These are phyloP conservation scores for Fragum whitleyi DNA, from an alignment of 2,888 invertebrate genomes.

Conservation along the genomic window DNA sequence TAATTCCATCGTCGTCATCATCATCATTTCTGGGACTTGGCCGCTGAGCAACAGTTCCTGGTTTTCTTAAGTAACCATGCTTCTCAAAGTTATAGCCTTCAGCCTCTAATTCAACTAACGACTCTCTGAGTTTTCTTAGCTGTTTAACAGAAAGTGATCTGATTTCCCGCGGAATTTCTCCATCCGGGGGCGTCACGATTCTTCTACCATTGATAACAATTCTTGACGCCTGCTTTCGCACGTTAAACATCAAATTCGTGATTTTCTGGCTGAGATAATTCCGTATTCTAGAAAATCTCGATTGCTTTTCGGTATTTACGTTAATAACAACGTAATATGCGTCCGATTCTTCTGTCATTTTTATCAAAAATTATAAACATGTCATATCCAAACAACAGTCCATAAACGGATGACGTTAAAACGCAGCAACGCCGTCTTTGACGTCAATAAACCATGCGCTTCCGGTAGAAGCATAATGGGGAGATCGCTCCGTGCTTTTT, in stretches of 20 bases:
- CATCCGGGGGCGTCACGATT: not conserved
- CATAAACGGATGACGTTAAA: slow-evolving; percentile 6
- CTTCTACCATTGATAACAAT: slow-evolving; percentile 14
- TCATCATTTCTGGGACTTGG: slow-evolving; percentile 5
- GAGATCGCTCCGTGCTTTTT: too few species aligned
- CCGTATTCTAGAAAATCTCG: slow-evolving; percentile 9
- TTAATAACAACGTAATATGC: not conserved
- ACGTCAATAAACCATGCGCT: not conserved
- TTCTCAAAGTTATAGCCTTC: not conserved
- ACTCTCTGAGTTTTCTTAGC: not conserved
- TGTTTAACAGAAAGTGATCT: slow-evolving; percentile 1
- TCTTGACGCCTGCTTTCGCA: slow-evolving; percentile 11
- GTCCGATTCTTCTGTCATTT: not conserved
- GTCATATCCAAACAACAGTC: not conserved
- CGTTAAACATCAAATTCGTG: slow-evolving; percentile 4
- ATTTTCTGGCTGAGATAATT: slow-evolving; percentile 5
- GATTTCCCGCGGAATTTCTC: slow-evolving; percentile 2
- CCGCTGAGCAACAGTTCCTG: not conserved
- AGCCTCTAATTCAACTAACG: too few species aligned
- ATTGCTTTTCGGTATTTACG: not conserved
- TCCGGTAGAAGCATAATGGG: not conserved
- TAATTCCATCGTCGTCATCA: not conserved
- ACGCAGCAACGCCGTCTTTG: slow-evolving; percentile 16
- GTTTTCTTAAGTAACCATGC: not conserved
- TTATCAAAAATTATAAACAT: not conserved